Evolutionary conservation across 1,140 invertebrate genomes (phyloP), one percentile per base, ranked within the genome.

Genomic region (Chrysomallon squamiferum): DNA sequence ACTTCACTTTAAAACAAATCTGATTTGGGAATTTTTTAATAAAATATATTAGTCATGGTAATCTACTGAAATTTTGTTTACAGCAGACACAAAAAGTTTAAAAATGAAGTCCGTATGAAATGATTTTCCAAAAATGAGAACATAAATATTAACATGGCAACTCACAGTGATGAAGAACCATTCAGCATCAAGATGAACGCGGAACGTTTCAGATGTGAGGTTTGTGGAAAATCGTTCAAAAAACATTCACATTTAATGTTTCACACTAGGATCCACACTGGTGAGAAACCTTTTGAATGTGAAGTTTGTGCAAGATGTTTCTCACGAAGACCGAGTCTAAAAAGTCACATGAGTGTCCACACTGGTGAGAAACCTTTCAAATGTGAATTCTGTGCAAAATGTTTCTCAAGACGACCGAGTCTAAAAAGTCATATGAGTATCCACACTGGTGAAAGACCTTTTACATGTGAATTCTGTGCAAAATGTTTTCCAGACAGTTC

Each of bases 351-450:
- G 15, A 27, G 32, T 32, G 59, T 35, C 11, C 71, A 73, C 38
- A 62, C 62, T 0, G 65, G 68, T 11, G 54, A 65, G 22, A 62
- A 62, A 35, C 45, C 22, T 11, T 70, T 65, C 33, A 65, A 66
- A 9, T 73, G 72, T 66, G 65, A 69, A 13, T 30, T 68, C 15
- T 73, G 72, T 58, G 54, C 57, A 2, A 65, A 54, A 52, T 20
- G 18, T 2, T 68, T 65, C 29, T 22, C 45, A 13, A 32, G 54
- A 22, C 32, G 43, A 2, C 22, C 38, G 9, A 50, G 59, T 30
- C 54, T 73, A n/a, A 56, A 68, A 43, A 25, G 25, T 30, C 72
- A 73, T 30, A 65, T 65, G 33, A 56, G 58, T 2, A 60, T 33
- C 9, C 57, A 59, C 32, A 32, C 57, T 18, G 57, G 32, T 33